A percentile compares a stretch with the other conserved stretches of the same genome.
Evolutionary conservation across 1,140 invertebrate species (phyloP).

Genomic region (Drosophila prosaltans): DNA sequence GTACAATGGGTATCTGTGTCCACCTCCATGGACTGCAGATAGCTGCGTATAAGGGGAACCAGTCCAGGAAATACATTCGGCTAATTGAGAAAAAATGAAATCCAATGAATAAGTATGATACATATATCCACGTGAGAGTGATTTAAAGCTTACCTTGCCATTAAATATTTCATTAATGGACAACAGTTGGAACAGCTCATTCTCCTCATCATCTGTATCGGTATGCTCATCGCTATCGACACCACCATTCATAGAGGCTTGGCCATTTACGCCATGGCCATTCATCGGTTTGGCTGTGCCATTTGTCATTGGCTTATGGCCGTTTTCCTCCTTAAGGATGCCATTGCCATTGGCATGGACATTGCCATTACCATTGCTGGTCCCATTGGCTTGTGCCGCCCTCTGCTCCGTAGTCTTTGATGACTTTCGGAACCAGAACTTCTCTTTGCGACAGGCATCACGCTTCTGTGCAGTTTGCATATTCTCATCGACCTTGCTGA

Average conservation of each 20-base stretch:
- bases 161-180: constrained; percentile 98
- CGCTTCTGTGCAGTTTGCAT: constrained; percentile 97
- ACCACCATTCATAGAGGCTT: constrained; percentile 74
- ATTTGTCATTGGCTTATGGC: constrained; percentile 31
- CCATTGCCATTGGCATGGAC: constrained; percentile 15
- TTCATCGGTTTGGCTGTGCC: constrained; percentile 67
- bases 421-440: constrained; percentile 96
- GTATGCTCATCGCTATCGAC: constrained; percentile 71
- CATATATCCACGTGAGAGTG: background rate
- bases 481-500: constrained; percentile 99
- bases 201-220: constrained; percentile 71
- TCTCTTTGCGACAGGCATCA: constrained; percentile 91
- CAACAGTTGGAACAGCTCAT: constrained; percentile 85
- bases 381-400: constrained; percentile 46
- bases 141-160: constrained; percentile 89
- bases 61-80: constrained; percentile 94
- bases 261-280: constrained; percentile 61
- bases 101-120: background rate
- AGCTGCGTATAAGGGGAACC: constrained; percentile 96
- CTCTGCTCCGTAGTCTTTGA: constrained; percentile 71
- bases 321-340: constrained; percentile 16
- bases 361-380: constrained; percentile 71
- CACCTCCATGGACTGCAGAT: constrained; percentile 96
- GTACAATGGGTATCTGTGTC: constrained; percentile 98
- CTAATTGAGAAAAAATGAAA: constrained; percentile 79